These are phyloP conservation scores for Cistogaster globosa DNA, from an alignment of 2,888 invertebrate genomes.

Conservation along the genomic window DNA sequence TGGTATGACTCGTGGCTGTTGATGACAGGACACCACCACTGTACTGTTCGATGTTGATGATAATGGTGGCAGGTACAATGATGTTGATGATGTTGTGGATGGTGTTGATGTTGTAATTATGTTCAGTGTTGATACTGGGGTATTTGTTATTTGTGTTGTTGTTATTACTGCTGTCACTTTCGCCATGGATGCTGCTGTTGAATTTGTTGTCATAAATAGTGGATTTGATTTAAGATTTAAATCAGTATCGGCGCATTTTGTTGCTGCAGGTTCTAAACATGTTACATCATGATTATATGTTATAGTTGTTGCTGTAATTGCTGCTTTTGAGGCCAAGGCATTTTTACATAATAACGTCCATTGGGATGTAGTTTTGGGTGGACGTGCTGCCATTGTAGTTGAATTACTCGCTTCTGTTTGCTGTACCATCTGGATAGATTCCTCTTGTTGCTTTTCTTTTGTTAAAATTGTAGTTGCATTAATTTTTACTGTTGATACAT, in stretches of 20 bases:
- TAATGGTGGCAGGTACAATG: not conserved
- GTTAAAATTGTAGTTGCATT: constrained; percentile 65
- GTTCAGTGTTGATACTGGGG: no score
- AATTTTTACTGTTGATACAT: constrained; percentile 73
- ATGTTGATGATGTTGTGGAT: not conserved
- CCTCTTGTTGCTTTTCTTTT: not conserved
- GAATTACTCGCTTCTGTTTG: not conserved
- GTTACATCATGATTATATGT: constrained; percentile 1
- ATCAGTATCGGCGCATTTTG: constrained; percentile 45
- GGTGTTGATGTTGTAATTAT: not conserved
- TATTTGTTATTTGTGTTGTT: not conserved
- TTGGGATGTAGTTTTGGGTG: constrained; percentile 70
- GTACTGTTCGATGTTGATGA: constrained; percentile 15
- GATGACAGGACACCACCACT: not conserved
- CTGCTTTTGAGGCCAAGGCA: constrained; percentile 54
- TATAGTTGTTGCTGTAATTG: not conserved
- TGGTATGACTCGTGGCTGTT: constrained; percentile 74
- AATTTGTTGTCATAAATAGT: constrained; percentile 22
- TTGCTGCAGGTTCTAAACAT: constrained; percentile 3
- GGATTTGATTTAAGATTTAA: constrained; percentile 61
- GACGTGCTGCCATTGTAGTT: not conserved
- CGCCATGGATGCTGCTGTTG: constrained; percentile 35
- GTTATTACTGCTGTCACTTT: constrained; percentile 15
- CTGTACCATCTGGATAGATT: constrained; percentile 3
- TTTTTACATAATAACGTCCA: constrained; percentile 78